Conservation (phyloP, 64 coral and sea anemone genomes). For the Platygyra sinensis region DNA sequence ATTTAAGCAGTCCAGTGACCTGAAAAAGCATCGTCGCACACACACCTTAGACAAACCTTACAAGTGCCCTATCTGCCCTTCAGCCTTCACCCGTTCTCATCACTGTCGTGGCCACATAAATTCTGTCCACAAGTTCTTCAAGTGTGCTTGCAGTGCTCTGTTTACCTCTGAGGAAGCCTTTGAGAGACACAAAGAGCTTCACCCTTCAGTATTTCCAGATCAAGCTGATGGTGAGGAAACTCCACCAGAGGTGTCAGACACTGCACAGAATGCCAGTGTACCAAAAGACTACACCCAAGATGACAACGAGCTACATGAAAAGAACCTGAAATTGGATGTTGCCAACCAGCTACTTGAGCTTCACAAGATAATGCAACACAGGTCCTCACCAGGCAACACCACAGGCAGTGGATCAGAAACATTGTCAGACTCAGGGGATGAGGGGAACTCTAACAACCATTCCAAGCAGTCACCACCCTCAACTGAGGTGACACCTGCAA, state of each 20-base stretch:
- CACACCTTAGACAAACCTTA: constrained; percentile 85
- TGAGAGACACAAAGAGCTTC: constrained; percentile 75
- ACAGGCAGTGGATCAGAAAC: constrained; percentile 24
- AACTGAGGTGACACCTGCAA: background rate
- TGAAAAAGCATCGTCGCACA: constrained; percentile 89
- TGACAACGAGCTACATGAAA: background rate
- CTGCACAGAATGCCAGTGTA: background rate
- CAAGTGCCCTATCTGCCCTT: constrained; percentile 90
- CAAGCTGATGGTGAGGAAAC: background rate
- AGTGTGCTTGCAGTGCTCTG: constrained; percentile 82
- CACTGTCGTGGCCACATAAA: constrained; percentile 90
- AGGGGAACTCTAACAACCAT: background rate
- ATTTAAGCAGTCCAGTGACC: constrained; percentile 97
- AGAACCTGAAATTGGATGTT: constrained; percentile 29
- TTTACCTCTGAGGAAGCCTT: constrained; percentile 93
- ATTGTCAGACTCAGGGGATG: constrained; percentile 4
- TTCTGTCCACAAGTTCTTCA: constrained; percentile 91
- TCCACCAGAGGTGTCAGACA: background rate
- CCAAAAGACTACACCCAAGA: background rate
- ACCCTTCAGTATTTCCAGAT: constrained; percentile 48
- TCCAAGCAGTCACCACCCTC: background rate
- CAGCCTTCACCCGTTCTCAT: constrained; percentile 91
- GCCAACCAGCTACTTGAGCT: constrained; percentile 45
- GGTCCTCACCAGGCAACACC: background rate
- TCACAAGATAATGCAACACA: constrained; percentile 19